Percentiles rank a stretch among this genome's conserved stretches.
These are phyloP conservation scores for Cosmia trapezina DNA, from an alignment of 2,888 invertebrate species.

Conservation along the genomic window DNA sequence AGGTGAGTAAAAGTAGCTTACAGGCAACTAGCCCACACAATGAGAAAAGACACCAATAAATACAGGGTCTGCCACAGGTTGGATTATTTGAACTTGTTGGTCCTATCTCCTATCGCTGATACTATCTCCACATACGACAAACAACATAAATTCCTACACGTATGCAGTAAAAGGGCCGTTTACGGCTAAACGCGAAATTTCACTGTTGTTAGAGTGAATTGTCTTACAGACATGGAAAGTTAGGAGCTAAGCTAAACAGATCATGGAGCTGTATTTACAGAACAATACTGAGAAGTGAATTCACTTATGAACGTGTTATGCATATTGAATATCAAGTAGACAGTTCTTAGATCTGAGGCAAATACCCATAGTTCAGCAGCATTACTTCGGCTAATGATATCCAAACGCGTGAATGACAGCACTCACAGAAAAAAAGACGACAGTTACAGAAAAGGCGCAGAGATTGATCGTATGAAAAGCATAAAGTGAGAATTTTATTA, in stretches of 20 bases:
- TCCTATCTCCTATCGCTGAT: slow-evolving; percentile 74
- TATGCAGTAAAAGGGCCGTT: slow-evolving; percentile 65
- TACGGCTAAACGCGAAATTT: slow-evolving; percentile 54
- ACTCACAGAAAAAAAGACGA: background rate
- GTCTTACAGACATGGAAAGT: slow-evolving; percentile 24
- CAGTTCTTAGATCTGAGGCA: background rate
- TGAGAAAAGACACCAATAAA: slow-evolving; percentile 74
- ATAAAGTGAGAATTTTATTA: slow-evolving; percentile 40
- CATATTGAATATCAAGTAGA: background rate
- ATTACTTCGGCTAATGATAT: background rate
- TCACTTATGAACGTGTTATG: background rate
- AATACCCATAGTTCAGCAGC: background rate
- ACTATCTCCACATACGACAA: slow-evolving; percentile 73
- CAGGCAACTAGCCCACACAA: slow-evolving; percentile 77
- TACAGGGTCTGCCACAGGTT: slow-evolving; percentile 66
- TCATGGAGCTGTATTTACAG: slow-evolving; percentile 19
- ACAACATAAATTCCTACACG: slow-evolving; percentile 72
- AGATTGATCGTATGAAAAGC: background rate
- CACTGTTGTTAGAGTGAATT: slow-evolving; percentile 42
- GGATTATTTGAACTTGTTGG: slow-evolving; percentile 75
- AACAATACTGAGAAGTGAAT: slow-evolving; percentile 16
- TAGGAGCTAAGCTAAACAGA: slow-evolving; percentile 5
- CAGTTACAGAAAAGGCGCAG: background rate
- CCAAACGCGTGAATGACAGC: background rate
- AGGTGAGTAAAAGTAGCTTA: slow-evolving; percentile 17